Evolutionary conservation across 2,888 invertebrate species (phyloP), one percentile per base, ranked within the genome.

Genomic region (Hirtodrosophila alboralis): DNA sequence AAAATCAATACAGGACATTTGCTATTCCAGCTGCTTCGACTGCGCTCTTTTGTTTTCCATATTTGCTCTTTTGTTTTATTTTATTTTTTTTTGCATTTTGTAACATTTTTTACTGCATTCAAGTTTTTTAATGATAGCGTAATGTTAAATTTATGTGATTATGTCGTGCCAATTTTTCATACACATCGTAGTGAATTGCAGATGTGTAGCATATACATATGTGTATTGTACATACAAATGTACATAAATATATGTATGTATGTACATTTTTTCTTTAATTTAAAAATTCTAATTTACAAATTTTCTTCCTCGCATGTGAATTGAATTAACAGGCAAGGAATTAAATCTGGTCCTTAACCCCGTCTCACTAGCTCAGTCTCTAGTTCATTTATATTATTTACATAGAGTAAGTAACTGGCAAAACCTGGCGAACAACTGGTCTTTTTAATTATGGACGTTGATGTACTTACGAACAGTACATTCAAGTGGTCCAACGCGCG

Each of bases 121-220:
- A 47, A 71, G 51, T 37, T 52, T 40, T 52, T 58, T 67, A 38
- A 63, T 51, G 38, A 53, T 47, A 40, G 49, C 49, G 54, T 49
- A 71, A 71, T 57, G 67, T 36, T 49, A 64, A 54, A 68, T 66
- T 72, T 79, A 67, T 77, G 60, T 57, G 58, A 65, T 51, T 43
- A 69, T 75, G 72, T 60, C 83, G 77, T 83, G 81, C 74, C 76
- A 75, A 80, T 81, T 81, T 84, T 65, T 57, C 77, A 77, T 79
- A 75, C 80, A 73, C 51, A 62, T 36, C 27, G 27, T 33, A 59
- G 45, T 27, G 57, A 51, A 52, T 36, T 31, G 30, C 44, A 57
- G 12, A 26, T 36, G 14, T 40, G 63, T 49, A 18, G 26, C 30
- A 36, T 45, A 72, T 47, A 58, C 27, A 33, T 23, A 7, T 6